These are phyloP conservation scores for Taenaris catops DNA, from an alignment of 2,888 invertebrate genomes.

Conservation along the genomic window DNA sequence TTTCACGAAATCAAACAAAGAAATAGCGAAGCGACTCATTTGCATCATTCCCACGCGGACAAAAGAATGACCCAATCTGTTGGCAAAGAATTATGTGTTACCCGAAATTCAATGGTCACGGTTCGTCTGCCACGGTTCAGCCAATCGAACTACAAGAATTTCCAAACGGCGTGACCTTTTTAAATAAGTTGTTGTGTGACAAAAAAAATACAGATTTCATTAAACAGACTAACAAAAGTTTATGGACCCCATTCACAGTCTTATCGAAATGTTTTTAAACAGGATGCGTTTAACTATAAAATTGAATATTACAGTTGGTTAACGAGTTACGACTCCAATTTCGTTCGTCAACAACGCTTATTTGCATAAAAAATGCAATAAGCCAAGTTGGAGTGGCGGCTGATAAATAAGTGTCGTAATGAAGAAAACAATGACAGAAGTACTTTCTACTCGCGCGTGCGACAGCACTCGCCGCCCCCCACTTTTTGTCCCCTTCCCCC, in stretches of 20 bases:
- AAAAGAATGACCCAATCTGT: constrained; percentile 76
- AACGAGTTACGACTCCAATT: constrained; percentile 27
- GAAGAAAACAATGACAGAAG: constrained; percentile 65
- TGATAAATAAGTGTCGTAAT: constrained; percentile 70
- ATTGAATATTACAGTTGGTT: constrained; percentile 13
- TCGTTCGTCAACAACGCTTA: constrained; percentile 30
- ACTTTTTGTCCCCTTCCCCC: constrained; percentile 31
- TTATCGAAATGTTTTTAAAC: too few species aligned
- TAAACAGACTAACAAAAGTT: too few species aligned
- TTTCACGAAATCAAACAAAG: constrained; percentile 80
- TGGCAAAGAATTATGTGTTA: constrained; percentile 73
- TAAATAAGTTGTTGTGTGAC: constrained; percentile 12
- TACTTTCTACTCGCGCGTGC: constrained; percentile 66
- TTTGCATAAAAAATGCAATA: constrained; percentile 62
- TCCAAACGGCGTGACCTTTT: constrained; percentile 15
- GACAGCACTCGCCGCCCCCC: constrained; percentile 32
- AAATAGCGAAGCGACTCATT: constrained; percentile 76
- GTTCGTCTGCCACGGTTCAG: constrained; percentile 29
- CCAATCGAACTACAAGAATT: constrained; percentile 20
- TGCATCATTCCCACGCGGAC: constrained; percentile 78
- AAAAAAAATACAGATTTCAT: neutral
- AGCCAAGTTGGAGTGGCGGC: constrained; percentile 48
- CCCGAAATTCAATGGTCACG: constrained; percentile 69
- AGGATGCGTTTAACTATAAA: constrained; percentile 15
- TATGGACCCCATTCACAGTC: too few species aligned